Evolutionary conservation across 2,113 vertebrate species (phyloP).

Genomic region (Pterophyllum scalare): DNA sequence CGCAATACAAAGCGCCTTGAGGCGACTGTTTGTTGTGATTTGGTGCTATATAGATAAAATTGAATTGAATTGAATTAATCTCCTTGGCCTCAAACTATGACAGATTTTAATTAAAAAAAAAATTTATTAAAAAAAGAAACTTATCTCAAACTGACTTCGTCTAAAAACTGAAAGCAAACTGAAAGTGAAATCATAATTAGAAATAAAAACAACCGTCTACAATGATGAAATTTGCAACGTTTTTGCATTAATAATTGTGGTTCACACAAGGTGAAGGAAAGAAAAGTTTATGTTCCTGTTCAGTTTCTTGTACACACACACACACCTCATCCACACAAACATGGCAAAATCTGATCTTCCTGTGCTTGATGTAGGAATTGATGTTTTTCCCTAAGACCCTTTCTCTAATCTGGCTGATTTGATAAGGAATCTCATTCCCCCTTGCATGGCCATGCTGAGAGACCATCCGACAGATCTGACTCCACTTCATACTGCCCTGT

Average conservation of each 20-base stretch:
- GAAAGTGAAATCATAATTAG: slow-evolving; percentile 22
- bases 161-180: not conserved
- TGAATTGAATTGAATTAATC: too few species aligned
- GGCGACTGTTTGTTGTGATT: too few species aligned
- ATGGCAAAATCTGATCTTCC: slow-evolving; percentile 32
- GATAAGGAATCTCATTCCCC: slow-evolving; percentile 79
- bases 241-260: not conserved
- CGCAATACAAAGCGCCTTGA: too few species aligned
- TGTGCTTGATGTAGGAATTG: slow-evolving; percentile 53
- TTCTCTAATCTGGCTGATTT: slow-evolving; percentile 77
- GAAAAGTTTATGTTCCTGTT: not conserved
- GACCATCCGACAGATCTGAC: slow-evolving; percentile 72
- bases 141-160: slow-evolving; percentile 12
- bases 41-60: too few species aligned
- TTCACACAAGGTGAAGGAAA: slow-evolving; percentile 1
- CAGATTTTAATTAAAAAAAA: slow-evolving; percentile 12
- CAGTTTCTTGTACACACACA: slow-evolving; percentile 8
- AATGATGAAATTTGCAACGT: not conserved
- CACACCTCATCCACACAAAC: slow-evolving; percentile 12
- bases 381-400: slow-evolving; percentile 59
- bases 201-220: not conserved
- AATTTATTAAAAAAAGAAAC: slow-evolving; percentile 2
- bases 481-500: slow-evolving; percentile 71
- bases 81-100: not conserved
- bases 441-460: slow-evolving; percentile 42